Percentiles rank a stretch among this genome's conserved stretches.
Evolutionary conservation across 2,888 invertebrate genomes (phyloP).

Genomic region (Tiphia femorata): DNA sequence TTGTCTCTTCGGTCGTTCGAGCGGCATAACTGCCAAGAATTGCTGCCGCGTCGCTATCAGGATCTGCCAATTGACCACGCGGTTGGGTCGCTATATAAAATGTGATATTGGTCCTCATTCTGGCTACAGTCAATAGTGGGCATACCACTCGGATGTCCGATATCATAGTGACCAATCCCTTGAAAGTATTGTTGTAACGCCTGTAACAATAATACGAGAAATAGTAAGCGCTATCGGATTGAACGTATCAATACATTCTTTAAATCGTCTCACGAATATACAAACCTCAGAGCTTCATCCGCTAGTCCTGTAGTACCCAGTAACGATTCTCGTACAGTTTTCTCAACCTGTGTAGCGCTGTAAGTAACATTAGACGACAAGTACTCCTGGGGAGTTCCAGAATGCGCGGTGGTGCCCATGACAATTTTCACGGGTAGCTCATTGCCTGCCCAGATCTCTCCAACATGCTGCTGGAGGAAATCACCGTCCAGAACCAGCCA

Average conservation of each 20-base stretch:
- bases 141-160: constrained; percentile 85
- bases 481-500: constrained; percentile 84
- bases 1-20: constrained; percentile 79
- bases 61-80: constrained; percentile 72
- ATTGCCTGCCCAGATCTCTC: constrained; percentile 74
- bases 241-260: too few species aligned
- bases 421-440: constrained; percentile 72
- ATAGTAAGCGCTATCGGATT: neutral
- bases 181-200: constrained; percentile 77
- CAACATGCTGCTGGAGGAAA: constrained; percentile 77
- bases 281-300: constrained; percentile 72
- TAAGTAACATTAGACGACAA: constrained; percentile 76
- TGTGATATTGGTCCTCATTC: constrained; percentile 75
- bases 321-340: constrained; percentile 75
- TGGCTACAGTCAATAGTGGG: constrained; percentile 79
- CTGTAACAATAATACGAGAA: too few species aligned
- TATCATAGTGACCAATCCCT: constrained; percentile 79
- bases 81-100: constrained; percentile 82
- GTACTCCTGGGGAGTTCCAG: constrained; percentile 76
- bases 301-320: constrained; percentile 77
- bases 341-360: constrained; percentile 76
- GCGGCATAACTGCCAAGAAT: constrained; percentile 84
- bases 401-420: constrained; percentile 82
- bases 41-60: constrained; percentile 81
- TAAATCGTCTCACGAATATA: neutral